phyloP scores from a whole-genome alignment of 1,140 invertebrate genomes.

The Tetramorium alpestre region DNA sequence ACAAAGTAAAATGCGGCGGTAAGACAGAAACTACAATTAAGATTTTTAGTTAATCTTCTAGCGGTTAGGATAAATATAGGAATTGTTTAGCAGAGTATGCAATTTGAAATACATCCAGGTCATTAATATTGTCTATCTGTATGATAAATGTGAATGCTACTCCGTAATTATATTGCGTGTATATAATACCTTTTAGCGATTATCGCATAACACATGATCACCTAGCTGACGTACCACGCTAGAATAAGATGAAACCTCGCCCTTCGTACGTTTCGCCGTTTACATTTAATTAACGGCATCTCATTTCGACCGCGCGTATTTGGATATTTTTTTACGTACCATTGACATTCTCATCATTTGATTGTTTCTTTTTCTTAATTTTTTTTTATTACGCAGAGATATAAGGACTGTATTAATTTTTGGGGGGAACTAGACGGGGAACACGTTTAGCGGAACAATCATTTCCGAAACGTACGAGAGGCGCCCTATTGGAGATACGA shows the following conservation, averaged over 20 bases:
- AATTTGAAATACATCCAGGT: slow-evolving; percentile 63
- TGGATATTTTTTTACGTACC: slow-evolving; percentile 51
- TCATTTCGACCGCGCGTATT: slow-evolving; percentile 21
- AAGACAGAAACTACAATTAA: slow-evolving; percentile 57
- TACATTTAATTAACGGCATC: not conserved
- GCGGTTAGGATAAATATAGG: slow-evolving; percentile 69
- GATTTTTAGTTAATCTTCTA: slow-evolving; percentile 71
- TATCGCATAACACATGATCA: slow-evolving; percentile 64
- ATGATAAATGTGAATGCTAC: slow-evolving; percentile 75
- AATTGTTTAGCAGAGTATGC: slow-evolving; percentile 71
- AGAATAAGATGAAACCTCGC: slow-evolving; percentile 30
- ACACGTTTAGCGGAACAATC: not conserved
- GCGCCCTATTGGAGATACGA: not conserved
- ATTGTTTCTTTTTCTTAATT: not conserved
- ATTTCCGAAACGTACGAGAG: slow-evolving; percentile 50
- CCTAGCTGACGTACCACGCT: slow-evolving; percentile 56
- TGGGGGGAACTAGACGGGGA: not conserved
- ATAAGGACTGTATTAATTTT: not conserved
- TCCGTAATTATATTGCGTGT: slow-evolving; percentile 75
- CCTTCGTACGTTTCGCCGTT: slow-evolving; percentile 53
- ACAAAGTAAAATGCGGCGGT: not conserved
- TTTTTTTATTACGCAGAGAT: not conserved
- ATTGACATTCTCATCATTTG: slow-evolving; percentile 22
- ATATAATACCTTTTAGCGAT: slow-evolving; percentile 69
- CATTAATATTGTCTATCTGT: slow-evolving; percentile 73